Evolutionary conservation across 1,140 invertebrate genomes (phyloP).

Genomic region (Bombyx mori): ASM3026992v2 NC_085121.1:11517501-11518000

Average conservation of each 20-base stretch:
- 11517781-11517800: not conserved
- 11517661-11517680: too few relatives aligned
- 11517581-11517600: too few relatives aligned
- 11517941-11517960: conserved; percentile 14
- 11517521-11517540: conserved; percentile 19
- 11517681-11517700: too few relatives aligned
- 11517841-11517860: conserved; percentile 35
- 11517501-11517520: conserved; percentile 33
- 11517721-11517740: too few relatives aligned
- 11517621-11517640: too few relatives aligned
- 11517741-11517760: too few relatives aligned
- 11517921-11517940: conserved; percentile 26
- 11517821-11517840: conserved; percentile 19
- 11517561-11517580: too few relatives aligned
- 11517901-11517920: conserved; percentile 20
- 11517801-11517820: conserved; percentile 5
- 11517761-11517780: not conserved
- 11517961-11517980: not conserved
- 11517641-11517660: too few relatives aligned
- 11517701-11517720: too few relatives aligned
- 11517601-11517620: too few relatives aligned
- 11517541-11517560: conserved; percentile 7
- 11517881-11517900: conserved; percentile 44
- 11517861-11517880: conserved; percentile 59
- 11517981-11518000: too few relatives aligned